Evolutionary conservation across 2,888 invertebrate genomes (phyloP), one percentile per base, ranked within the genome.

Genomic region (Piscicola geometra): DNA sequence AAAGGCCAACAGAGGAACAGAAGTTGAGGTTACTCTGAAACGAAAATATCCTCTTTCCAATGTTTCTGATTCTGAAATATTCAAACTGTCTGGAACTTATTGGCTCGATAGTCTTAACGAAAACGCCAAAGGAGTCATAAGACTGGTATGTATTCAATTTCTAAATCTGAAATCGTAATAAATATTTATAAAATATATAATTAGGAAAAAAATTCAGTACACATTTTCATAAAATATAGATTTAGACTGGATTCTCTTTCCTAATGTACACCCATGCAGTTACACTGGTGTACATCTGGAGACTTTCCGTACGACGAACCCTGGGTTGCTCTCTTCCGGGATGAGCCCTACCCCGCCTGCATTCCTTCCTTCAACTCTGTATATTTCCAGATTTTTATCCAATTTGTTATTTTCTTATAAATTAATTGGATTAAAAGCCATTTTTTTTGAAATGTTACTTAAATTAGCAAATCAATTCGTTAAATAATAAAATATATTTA

Each of bases 51-150:
- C 5, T 5, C 25, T 25, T 18, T 56, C 60, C n/a, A 56, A 18
- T n/a, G 60, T 18, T 21, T 25, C 21, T 15, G 60, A 56, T 5
- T 56, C 60, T 3, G 25, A 25, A 25, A 56, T 18, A 56, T 56
- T 56, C 9, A 56, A 56, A 56, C 9, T 56, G n/a, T 25, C 25
- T 56, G 60, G 60, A 5, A 56, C n/a, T 3, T 56, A 25, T 56
- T 56, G n/a, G 21, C 25, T n/a, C 25, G 60, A 25, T 15, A 25
- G 60, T 56, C n/a, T n/a, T 25, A 9, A 56, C 9, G 60, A 56
- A 56, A 25, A 56, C n/a, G 60, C 60, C 5, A 56, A 56, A 56
- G 60, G 60, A 56, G 25, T 21, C 25, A 56, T 56, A 56, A 56
- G n/a, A 56, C 25, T 56, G 60, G 60, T 56, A 56, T 25, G 9